Conservation (phyloP, 1,140 invertebrate species). For the Melanaphis sacchari region DNA sequence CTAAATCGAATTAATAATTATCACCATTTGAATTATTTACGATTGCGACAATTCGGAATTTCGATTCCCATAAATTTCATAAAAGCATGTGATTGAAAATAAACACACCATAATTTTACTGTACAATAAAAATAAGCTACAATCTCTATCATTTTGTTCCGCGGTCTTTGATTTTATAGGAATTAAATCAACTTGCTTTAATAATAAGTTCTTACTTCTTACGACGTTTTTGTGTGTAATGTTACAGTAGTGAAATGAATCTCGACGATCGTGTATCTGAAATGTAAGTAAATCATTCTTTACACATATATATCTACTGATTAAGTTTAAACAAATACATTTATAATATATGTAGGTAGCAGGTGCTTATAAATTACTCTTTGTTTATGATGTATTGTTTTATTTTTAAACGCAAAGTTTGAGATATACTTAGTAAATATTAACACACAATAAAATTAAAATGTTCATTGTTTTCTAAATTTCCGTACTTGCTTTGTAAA, state of each 20-base stretch:
- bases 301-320: neutral
- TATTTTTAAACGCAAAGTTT: neutral
- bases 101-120: neutral
- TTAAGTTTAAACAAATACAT: conserved; percentile 39
- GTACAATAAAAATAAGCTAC: neutral
- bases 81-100: neutral
- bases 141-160: neutral
- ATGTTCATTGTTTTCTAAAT: neutral
- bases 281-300: conserved; percentile 26
- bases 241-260: conserved; percentile 41
- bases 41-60: neutral
- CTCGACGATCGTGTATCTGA: conserved; percentile 25
- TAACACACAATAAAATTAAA: neutral
- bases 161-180: neutral
- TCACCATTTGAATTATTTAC: neutral
- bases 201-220: neutral
- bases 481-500: neutral
- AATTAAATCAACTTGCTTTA: neutral
- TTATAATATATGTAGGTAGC: neutral
- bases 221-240: neutral
- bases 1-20: neutral
- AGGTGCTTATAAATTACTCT: neutral
- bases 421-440: conserved; percentile 10
- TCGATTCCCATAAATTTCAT: neutral
- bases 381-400: conserved; percentile 18